Evolutionary conservation across 2,888 invertebrate genomes (phyloP), one percentile per base, ranked within the genome.

Genomic region (Julus scanicus): DNA sequence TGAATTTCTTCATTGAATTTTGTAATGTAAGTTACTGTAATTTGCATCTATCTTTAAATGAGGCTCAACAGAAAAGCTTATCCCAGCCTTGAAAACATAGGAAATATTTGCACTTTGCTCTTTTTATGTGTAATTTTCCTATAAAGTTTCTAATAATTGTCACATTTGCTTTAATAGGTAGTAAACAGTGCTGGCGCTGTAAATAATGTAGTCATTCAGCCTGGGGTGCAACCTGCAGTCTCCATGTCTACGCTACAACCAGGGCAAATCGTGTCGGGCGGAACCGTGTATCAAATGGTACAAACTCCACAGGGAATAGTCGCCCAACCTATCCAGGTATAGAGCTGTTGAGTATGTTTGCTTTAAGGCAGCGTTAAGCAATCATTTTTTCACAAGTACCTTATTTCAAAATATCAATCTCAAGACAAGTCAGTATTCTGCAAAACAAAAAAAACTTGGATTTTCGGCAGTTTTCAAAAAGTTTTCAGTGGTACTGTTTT

Each of bases 301-400:
- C 93, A 93, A 89, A 93, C 93, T 1, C 92, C 92, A n/a, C 92
- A 93, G 90, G 93, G 93, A 86, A 90, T 93, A 20, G 92, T 93
- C 29, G 93, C 93, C 49, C 93, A 93, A 89, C 93, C 93, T 17
- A 92, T 93, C 87, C 92, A 93, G 92, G 92, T 93, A 84, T 71
- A 20, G 11, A 71, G 71, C 11, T 6, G n/a, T 8, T 9, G 3
- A 29, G 29, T 11, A 0, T 63, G n/a, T n/a, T 63, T 17, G n/a
- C n/a, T 63, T 63, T 63, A 63, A 63, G 6, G n/a, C 63, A 63
- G 63, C 63, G 11, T 53, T 53, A 13, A 53, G 53, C 17, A 44
- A 44, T 44, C 29, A 29, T 29, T 29, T 29, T 44, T 8, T 44
- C 44, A 44, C 44, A 44, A 44, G 8, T 44, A 44, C 44, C 44